Evolutionary conservation across 2,888 invertebrate genomes (phyloP), one percentile per base, ranked within the genome.

Genomic region (Corbicula japonica): DNA sequence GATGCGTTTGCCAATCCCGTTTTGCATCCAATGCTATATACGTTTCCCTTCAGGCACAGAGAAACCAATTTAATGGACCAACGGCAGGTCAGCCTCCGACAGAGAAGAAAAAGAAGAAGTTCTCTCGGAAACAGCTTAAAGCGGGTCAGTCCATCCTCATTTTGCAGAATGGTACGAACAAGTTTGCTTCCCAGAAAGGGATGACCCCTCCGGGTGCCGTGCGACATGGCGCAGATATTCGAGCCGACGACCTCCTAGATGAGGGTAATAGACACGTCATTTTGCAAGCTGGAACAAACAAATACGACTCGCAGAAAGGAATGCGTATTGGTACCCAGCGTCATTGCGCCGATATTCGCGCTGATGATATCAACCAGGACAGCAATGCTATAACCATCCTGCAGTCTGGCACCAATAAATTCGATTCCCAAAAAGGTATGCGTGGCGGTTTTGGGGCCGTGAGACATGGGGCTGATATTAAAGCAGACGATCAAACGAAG

Each of bases 221-320:
- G 12, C 86, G 93, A 18, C 92, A 92, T 75, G 88, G 90, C 12
- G 88, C 92, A 21, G 92, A 93, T 78, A 86, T 92, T 6, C 91
- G 92, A 77, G 88, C 91, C 32, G 93, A 92, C 61, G 91, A 91
- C 38, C 80, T 88, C 61, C 66, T 70, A n/a, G 84, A 87, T 35
- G 91, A 89, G 30, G 88, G 92, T 32, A 87, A 90, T 30, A 84
- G 86, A 1, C 61, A 88, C 18, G 90, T 93, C 23, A 86, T 90
- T 54, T 86, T 92, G 8, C 92, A 93, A 82, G 89, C 92, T 6
- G 93, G 93, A 21, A 91, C 91, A 38, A 93, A 92, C 86, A 92
- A 93, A 77, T 89, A 86, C 44, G 93, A 92, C 44, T 87, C 90
- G 26, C 93, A 93, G 82, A 74, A 88, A 10, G 93, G 93, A 10